Evolutionary conservation across 2,797 vertebrate genomes (phyloP).

Genomic region (Sebastes wilsoni): DNA sequence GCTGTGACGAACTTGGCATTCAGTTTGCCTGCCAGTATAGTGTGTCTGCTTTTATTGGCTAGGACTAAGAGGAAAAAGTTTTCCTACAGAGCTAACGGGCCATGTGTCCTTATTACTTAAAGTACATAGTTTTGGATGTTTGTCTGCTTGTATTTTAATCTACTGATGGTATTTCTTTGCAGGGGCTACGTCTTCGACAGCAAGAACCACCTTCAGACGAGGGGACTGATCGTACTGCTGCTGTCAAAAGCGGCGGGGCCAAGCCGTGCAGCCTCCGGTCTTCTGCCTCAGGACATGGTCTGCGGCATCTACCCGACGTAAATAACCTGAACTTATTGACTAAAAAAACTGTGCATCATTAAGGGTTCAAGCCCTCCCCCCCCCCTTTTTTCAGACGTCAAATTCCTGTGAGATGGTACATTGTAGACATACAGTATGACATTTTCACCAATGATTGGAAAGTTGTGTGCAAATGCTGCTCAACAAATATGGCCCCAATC

Average conservation of each 20-base stretch:
- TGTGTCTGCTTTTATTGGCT: background rate
- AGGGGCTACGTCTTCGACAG: slow-evolving; percentile 93
- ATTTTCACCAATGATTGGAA: too few species aligned
- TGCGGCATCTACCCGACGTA: slow-evolving; percentile 98
- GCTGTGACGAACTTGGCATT: background rate
- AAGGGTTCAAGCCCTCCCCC: too few species aligned
- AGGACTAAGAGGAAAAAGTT: background rate
- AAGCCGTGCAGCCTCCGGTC: slow-evolving; percentile 70
- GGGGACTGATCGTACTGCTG: slow-evolving; percentile 92
- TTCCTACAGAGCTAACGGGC: background rate
- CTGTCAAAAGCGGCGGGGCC: slow-evolving; percentile 96
- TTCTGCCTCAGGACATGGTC: slow-evolving; percentile 88
- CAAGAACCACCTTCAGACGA: slow-evolving; percentile 91
- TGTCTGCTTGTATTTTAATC: background rate
- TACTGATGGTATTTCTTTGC: slow-evolving; percentile 34
- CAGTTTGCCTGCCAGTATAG: background rate
- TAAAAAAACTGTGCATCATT: background rate
- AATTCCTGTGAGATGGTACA: too few species aligned
- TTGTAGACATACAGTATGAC: too few species aligned
- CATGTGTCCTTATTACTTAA: background rate
- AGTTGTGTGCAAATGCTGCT: too few species aligned
- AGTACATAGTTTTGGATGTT: background rate
- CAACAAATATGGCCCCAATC: too few species aligned
- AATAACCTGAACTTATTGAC: background rate
- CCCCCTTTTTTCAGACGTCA: too few species aligned